Percentiles rank a stretch among this genome's conserved stretches.
phyloP scores from a whole-genome alignment of 1,140 invertebrate species.

The Spodoptera frugiperda region DNA sequence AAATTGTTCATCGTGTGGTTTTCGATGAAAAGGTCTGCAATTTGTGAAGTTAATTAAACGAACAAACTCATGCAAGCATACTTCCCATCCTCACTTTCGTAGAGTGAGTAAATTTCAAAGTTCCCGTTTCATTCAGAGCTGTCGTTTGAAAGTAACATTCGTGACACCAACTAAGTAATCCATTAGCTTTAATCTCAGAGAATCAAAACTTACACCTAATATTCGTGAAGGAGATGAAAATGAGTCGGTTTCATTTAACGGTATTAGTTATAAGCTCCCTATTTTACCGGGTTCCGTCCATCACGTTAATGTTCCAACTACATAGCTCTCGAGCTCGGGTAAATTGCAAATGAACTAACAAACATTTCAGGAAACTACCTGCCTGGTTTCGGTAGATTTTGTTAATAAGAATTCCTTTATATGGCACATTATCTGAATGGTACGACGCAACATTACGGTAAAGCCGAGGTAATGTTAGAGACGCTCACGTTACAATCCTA shows the following conservation, averaged over 20 bases:
- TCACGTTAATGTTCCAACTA: constrained; percentile 51
- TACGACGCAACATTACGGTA: constrained; percentile 23
- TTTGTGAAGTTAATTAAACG: constrained; percentile 33
- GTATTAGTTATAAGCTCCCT: constrained; percentile 37
- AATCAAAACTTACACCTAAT: constrained; percentile 27
- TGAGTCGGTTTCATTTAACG: constrained; percentile 34
- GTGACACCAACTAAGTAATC: constrained; percentile 20
- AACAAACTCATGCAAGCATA: constrained; percentile 34
- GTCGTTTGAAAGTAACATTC: not conserved
- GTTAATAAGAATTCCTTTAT: constrained; percentile 42
- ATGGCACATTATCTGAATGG: constrained; percentile 36
- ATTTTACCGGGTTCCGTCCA: constrained; percentile 35
- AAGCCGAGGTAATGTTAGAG: constrained; percentile 23
- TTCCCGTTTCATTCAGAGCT: not conserved
- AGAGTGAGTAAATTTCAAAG: constrained; percentile 13
- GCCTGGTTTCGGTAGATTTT: constrained; percentile 42
- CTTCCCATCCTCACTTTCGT: constrained; percentile 15
- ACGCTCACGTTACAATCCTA: constrained; percentile 2
- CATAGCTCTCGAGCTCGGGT: constrained; percentile 36
- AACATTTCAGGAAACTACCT: constrained; percentile 38
- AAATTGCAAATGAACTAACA: constrained; percentile 52
- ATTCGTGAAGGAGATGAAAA: constrained; percentile 17
- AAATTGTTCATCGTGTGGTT: constrained; percentile 26
- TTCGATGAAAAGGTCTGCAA: constrained; percentile 29
- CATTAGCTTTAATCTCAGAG: constrained; percentile 30